These are phyloP conservation scores for Pollachius pollachius DNA, from an alignment of 2,113 vertebrate genomes.

Conservation along the genomic window DNA sequence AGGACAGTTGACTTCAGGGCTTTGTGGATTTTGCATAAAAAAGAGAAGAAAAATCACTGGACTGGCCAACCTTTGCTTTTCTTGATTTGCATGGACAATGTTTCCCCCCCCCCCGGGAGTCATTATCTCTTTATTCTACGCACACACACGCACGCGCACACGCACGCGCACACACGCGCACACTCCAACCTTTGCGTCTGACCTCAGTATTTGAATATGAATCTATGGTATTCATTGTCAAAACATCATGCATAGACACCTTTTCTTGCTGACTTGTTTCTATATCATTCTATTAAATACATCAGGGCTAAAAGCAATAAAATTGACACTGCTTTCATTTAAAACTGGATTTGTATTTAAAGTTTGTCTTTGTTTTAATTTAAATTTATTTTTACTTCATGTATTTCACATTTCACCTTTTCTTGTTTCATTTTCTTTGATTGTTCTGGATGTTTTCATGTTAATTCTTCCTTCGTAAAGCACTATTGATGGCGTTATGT, in stretches of 20 bases:
- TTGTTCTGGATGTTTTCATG: no score
- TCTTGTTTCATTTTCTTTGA: no score
- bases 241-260: neutral
- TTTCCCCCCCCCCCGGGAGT: constrained; percentile 32
- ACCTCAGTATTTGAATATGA: constrained; percentile 63
- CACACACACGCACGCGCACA: constrained; percentile 11
- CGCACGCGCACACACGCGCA: constrained; percentile 3
- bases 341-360: no score
- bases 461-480: no score
- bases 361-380: no score
- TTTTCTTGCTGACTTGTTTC: no score
- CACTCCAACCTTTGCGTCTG: constrained; percentile 28
- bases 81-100: constrained; percentile 62
- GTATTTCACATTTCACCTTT: no score
- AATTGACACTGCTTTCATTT: no score
- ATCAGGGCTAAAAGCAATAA: no score
- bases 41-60: constrained; percentile 22
- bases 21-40: constrained; percentile 49
- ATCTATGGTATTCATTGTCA: constrained; percentile 50
- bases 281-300: no score
- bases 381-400: no score
- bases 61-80: constrained; percentile 24
- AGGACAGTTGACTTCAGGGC: constrained; percentile 39
- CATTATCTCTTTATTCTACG: constrained; percentile 3
- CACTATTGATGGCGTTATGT: no score